Evolutionary conservation across 1,140 invertebrate species (phyloP), one percentile per base, ranked within the genome.

Genomic region (Orchestia grillus): DNA sequence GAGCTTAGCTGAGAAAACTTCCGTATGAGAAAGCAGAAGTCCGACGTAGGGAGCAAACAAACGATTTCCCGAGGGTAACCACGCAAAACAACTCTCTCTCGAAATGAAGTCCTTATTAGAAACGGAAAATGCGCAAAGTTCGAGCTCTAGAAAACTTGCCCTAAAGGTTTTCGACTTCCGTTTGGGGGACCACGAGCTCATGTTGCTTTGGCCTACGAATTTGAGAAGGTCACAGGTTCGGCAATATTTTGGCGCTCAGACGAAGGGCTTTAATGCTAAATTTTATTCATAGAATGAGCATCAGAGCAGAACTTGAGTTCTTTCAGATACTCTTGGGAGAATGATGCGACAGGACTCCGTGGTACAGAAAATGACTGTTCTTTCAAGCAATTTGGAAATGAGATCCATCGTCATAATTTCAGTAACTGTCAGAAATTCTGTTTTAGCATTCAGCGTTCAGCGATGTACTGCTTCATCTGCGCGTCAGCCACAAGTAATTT

Each of bases 91-190:
- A 23, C 62, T 77, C 62, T 77, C 28, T 36, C 62, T 77, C 11
- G 62, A 77, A 77, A 77, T 77, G 62, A 77, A 77, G 62, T 77
- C 62, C 62, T 77, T 77, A 77, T 77, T 77, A 77, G 62, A 77
- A 77, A 77, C 62, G 62, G 62, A 77, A 36, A 23, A 77, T 77
- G 62, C 28, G 28, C 62, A 15, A 77, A 77, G 62, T 77, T 77
- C 62, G 62, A 77, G 62, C 28, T 77, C 62, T 36, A 77, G 62
- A 77, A 15, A 77, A 77, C 28, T 77, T 28, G 15, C 28, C 36
- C 28, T 77, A 77, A 77, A 77, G 62, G 62, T 28, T 77, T 36
- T 77, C 62, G 62, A 77, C 62, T 77, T 77, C 28, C 28, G 62
- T 77, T 77, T 77, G 62, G 62, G 28, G 36, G 62, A 77, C 62